Conservation (phyloP, 2,113 vertebrate genomes). For the Labeo rohita region DNA sequence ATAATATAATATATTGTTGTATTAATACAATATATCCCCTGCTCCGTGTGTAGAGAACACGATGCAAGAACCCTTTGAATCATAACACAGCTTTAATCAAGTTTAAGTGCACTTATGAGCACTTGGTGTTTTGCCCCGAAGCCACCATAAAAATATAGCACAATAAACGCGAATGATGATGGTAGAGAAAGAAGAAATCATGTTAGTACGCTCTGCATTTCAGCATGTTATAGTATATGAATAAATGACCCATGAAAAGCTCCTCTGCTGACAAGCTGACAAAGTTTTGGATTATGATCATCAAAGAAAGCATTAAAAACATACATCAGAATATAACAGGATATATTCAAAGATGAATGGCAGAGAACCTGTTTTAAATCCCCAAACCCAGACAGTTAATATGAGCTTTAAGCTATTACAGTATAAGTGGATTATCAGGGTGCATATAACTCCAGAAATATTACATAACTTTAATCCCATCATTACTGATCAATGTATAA, state of each 20-base stretch:
- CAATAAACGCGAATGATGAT: not conserved
- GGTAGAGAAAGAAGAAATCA: constrained; percentile 2
- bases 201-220: not conserved
- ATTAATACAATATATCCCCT: not conserved
- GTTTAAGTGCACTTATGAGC: constrained; percentile 25
- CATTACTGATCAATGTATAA: constrained; percentile 14
- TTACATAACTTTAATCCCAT: not conserved
- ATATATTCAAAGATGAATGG: constrained; percentile 9
- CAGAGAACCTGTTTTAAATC: not conserved
- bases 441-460: constrained; percentile 6
- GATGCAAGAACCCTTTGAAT: not conserved
- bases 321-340: constrained; percentile 29
- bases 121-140: constrained; percentile 10
- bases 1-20: not conserved
- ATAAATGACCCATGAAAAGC: not conserved
- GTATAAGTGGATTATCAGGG: constrained; percentile 11
- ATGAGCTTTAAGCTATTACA: not conserved
- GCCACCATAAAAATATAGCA: constrained; percentile 2
- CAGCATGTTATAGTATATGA: constrained; percentile 11
- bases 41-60: not conserved
- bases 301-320: constrained; percentile 26
- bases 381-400: not conserved
- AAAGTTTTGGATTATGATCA: constrained; percentile 6
- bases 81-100: constrained; percentile 17
- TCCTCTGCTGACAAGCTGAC: not conserved